Conservation (phyloP, 1,140 invertebrate genomes). For the Drosophila simulans region DNA sequence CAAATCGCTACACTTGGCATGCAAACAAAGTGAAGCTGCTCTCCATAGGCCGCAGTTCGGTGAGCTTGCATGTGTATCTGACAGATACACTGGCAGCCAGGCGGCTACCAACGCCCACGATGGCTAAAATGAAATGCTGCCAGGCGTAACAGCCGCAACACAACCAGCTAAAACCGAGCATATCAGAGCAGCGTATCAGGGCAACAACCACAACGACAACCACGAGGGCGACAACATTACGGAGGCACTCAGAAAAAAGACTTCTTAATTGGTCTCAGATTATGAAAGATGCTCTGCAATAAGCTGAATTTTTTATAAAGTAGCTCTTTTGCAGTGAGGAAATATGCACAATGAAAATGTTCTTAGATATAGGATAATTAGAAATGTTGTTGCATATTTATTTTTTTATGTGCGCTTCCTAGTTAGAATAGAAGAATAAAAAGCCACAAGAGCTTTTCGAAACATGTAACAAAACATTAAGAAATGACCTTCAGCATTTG, state of each 20-base stretch:
- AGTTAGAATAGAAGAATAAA: constrained; percentile 42
- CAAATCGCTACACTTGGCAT: constrained; percentile 35
- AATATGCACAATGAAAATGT: neutral
- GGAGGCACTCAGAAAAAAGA: constrained; percentile 4
- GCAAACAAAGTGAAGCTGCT: constrained; percentile 28
- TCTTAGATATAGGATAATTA: neutral
- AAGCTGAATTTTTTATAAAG: too few relatives aligned
- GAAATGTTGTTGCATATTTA: too few relatives aligned
- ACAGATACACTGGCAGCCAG: constrained; percentile 57
- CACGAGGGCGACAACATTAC: constrained; percentile 26
- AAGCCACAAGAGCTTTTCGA: constrained; percentile 59
- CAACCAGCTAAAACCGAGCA: constrained; percentile 30
- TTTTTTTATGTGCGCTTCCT: constrained; percentile 13
- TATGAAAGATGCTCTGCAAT: neutral
- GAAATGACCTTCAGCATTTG: constrained; percentile 71
- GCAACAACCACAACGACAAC: constrained; percentile 5
- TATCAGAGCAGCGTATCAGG: constrained; percentile 59
- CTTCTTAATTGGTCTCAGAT: neutral
- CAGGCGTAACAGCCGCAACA: constrained; percentile 56
- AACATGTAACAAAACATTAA: constrained; percentile 64
- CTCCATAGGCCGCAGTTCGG: constrained; percentile 24
- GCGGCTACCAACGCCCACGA: constrained; percentile 30
- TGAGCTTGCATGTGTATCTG: constrained; percentile 47
- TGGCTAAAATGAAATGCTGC: constrained; percentile 50
- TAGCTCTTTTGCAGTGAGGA: too few relatives aligned